Evolutionary conservation across 2,888 invertebrate species (phyloP).

Genomic region (Apocheima hispidaria): DNA sequence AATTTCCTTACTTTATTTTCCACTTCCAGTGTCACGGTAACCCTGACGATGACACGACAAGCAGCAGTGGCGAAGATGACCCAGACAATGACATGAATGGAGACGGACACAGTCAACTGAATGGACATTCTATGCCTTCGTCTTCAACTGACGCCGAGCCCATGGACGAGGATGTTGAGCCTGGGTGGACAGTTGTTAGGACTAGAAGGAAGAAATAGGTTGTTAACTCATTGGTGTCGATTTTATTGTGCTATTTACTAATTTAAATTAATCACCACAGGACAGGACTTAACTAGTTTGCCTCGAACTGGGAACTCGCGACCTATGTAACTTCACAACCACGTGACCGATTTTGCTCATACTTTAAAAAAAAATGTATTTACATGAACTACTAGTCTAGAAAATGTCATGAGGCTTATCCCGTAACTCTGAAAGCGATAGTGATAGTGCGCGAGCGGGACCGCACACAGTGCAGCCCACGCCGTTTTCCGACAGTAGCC

Average conservation of each 20-base stretch:
- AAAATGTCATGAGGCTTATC: no score
- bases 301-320: no score
- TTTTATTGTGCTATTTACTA: background rate
- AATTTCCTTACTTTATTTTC: background rate
- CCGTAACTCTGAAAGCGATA: no score
- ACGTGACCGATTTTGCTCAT: no score
- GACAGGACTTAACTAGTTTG: no score
- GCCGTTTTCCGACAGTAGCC: no score
- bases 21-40: slow-evolving; percentile 75
- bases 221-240: slow-evolving; percentile 16
- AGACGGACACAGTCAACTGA: slow-evolving; percentile 33
- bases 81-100: slow-evolving; percentile 56
- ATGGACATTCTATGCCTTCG: slow-evolving; percentile 34
- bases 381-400: no score
- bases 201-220: slow-evolving; percentile 81
- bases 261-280: background rate
- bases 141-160: slow-evolving; percentile 66
- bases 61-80: slow-evolving; percentile 73
- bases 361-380: no score
- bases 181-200: slow-evolving; percentile 89
- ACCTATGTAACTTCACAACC: no score
- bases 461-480: no score
- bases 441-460: no score
- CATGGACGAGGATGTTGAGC: slow-evolving; percentile 84
- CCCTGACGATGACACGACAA: slow-evolving; percentile 79